These are phyloP conservation scores for Zhengitettix transpicula DNA, from an alignment of 2,888 invertebrate genomes.

Conservation along the genomic window DNA sequence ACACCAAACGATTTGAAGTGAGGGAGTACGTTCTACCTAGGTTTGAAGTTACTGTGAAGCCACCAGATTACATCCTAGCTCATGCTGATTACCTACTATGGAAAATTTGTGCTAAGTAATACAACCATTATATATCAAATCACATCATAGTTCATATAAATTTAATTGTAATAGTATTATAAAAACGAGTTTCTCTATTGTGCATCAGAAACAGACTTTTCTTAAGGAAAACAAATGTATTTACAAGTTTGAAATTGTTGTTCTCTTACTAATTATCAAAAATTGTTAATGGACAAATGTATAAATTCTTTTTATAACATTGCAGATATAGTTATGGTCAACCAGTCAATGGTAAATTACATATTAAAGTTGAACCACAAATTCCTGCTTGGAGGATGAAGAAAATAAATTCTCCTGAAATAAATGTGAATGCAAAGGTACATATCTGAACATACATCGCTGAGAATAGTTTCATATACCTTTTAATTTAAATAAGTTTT, in stretches of 20 bases:
- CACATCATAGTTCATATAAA: too few relatives aligned
- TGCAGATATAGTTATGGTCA: slow-evolving; percentile 42
- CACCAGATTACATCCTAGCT: slow-evolving; percentile 27
- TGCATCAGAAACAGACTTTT: too few relatives aligned
- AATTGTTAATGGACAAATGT: too few relatives aligned
- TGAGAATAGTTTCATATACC: too few relatives aligned
- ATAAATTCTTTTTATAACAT: not conserved
- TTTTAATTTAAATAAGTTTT: too few relatives aligned
- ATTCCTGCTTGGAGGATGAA: slow-evolving; percentile 19
- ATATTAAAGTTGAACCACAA: slow-evolving; percentile 25
- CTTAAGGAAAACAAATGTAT: too few relatives aligned
- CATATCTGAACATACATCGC: not conserved
- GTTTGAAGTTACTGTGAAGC: slow-evolving; percentile 36
- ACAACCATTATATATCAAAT: too few relatives aligned
- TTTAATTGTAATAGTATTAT: too few relatives aligned
- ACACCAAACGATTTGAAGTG: slow-evolving; percentile 29
- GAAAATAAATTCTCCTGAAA: slow-evolving; percentile 3
- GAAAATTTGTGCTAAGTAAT: slow-evolving; percentile 40
- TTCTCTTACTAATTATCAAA: too few relatives aligned
- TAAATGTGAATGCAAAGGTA: slow-evolving; percentile 3
- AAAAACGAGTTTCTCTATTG: too few relatives aligned
- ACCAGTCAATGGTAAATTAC: slow-evolving; percentile 35
- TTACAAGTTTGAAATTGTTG: too few relatives aligned
- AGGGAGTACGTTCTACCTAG: slow-evolving; percentile 40
- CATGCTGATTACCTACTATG: slow-evolving; percentile 26